Conservation (phyloP, 1,140 invertebrate genomes). For the Anoplophora glabripennis region DNA sequence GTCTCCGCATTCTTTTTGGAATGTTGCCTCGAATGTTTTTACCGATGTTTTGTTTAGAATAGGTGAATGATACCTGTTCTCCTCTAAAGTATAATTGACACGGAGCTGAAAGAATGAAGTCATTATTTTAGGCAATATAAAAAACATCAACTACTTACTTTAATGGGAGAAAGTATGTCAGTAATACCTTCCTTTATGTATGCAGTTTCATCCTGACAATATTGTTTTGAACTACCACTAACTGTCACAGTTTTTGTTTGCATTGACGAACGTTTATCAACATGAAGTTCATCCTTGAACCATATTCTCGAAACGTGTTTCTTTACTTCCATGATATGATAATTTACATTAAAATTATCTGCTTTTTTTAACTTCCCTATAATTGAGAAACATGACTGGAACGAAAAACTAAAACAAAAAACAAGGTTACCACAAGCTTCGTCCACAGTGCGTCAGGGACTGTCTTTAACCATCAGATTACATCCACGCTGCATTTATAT, state of each 20-base stretch:
- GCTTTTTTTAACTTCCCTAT: slow-evolving; percentile 43
- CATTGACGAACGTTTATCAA: slow-evolving; percentile 30
- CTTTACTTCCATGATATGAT: slow-evolving; percentile 32
- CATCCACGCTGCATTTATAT: too few species aligned
- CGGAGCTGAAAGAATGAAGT: slow-evolving; percentile 59
- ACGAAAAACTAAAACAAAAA: slow-evolving; percentile 67
- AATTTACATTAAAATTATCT: slow-evolving; percentile 27
- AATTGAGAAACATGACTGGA: slow-evolving; percentile 81
- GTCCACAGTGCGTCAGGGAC: too few species aligned
- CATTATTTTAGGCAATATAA: background rate
- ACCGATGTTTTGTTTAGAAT: slow-evolving; percentile 85
- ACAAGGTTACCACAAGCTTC: background rate
- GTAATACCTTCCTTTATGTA: slow-evolving; percentile 81
- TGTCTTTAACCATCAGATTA: too few species aligned
- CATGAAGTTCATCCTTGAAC: slow-evolving; percentile 54
- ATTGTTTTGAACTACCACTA: slow-evolving; percentile 25
- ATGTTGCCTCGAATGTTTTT: slow-evolving; percentile 77
- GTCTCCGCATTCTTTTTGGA: slow-evolving; percentile 89
- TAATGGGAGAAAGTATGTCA: slow-evolving; percentile 81
- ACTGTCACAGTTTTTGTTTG: slow-evolving; percentile 17
- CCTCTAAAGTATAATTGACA: slow-evolving; percentile 77
- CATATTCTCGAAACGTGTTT: slow-evolving; percentile 68
- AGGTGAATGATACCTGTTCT: slow-evolving; percentile 72
- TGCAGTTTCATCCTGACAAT: slow-evolving; percentile 71
- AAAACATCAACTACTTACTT: slow-evolving; percentile 47